Evolutionary conservation across 2,797 vertebrate species (phyloP), one percentile per base, ranked within the genome.

Genomic region (Pogonophryne albipinna): DNA sequence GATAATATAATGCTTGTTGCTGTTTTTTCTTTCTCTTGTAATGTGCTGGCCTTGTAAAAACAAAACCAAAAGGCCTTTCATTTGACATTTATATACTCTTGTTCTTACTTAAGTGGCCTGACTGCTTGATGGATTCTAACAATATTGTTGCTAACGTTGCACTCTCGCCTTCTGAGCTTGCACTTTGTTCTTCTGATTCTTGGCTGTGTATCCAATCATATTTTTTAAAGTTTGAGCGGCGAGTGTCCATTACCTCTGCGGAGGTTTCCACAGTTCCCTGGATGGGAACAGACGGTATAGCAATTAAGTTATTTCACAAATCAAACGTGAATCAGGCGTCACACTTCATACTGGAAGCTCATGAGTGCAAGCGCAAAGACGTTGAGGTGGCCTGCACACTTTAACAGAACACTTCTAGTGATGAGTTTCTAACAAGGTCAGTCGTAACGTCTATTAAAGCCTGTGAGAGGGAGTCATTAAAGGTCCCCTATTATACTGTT

Each of bases 91-190:
- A 82, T 89, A 79, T 83, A 86, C 92, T 87, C 78, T 89, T 91
- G 89, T 88, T 90, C 92, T 91, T 80, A 92, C 85, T 94, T 90
- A 84, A 78, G 57, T 78, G 76, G 77, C 85, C 77, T 85, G 71
- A 90, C 88, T 83, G 91, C 88, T 89, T 92, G 82, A 92, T 89
- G 87, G 79, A 87, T 76, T 85, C 88, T 91, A 85, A 93, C 83
- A 83, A 70, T 76, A 65, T 90, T 80, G 79, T 86, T 71, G 75
- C 91, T 89, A 89, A 91, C 82, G 59, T 81, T 78, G 89, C 84
- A 80, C 88, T 88, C 82, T 68, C 17, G 23, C 72, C 62, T 74
- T 88, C 82, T 71, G 44, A 77, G 72, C 76, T 67, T 82, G 85
- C 78, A 68, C 83, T 85, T 83, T 79, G 77, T 79, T 82, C 85